Evolutionary conservation across 2,888 invertebrate genomes (phyloP), one percentile per base, ranked within the genome.

Genomic region (Psylliodes chrysocephalus): DNA sequence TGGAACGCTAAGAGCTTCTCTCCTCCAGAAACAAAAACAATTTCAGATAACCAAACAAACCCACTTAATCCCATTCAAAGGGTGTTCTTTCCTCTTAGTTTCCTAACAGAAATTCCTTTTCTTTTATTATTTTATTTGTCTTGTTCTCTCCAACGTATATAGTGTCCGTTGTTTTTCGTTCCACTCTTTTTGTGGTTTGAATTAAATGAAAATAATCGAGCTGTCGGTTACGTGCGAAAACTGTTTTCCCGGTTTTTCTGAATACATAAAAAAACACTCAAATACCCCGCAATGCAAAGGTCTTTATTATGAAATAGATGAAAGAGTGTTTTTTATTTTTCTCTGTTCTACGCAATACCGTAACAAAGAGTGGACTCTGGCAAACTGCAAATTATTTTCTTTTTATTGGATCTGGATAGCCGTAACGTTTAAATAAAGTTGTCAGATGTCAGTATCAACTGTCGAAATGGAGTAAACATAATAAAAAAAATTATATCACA

Each of bases 181-280:
- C 15, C 3, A 14, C 14, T 38, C 14, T 42, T 54, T 54, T 54
- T 54, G 54, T 35, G 60, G 60, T 35, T 40, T 47, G 44, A 61
- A 61, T 61, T 61, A 47, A 61, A 61, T 61, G 60, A 47, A 60
- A 61, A 61, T 61, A 47, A 61, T 54, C 46, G 25, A 14, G 38
- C 28, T 44, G 28, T 14, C 53, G 35, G 54, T 61, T n/a, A 47
- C 54, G 60, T 60, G 60, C 35, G 30, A 59, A 60, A 28, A 61
- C 53, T 54, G 54, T 44, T 47, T 28, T 47, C 7, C 25, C 47
- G 47, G 60, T 61, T 54, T 35, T 17, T 47, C 53, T 22, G 54
- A 25, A 61, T 61, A 54, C 60, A 54, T 61, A 47, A 61, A 60
- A 60, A 61, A 61, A 61, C 60, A 61, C 54, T 61, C 47, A 18